phyloP scores from a whole-genome alignment of 2,113 vertebrate species.

The Saguinus imperator region DNA sequence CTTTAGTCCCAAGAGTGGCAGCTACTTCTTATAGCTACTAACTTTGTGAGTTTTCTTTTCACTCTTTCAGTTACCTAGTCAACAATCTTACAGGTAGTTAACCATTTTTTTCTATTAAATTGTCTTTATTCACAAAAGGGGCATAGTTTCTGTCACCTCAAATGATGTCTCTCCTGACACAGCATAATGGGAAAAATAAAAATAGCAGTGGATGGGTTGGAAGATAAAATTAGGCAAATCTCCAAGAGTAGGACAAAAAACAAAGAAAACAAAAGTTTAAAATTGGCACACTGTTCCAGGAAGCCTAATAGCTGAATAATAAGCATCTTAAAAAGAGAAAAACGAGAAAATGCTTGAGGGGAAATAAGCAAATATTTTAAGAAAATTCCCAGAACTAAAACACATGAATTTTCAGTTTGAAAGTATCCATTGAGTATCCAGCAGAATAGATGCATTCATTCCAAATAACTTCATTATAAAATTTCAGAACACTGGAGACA shows the following conservation, averaged over 20 bases:
- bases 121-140: neutral
- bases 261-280: neutral
- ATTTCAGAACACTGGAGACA: neutral
- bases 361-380: slow-evolving; percentile 14
- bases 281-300: neutral
- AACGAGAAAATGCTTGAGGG: neutral
- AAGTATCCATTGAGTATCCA: neutral
- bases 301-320: neutral
- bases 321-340: slow-evolving; percentile 21
- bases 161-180: neutral
- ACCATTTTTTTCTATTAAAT: neutral
- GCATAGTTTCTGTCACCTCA: neutral
- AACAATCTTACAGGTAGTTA: neutral
- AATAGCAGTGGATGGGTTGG: neutral
- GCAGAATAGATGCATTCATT: neutral
- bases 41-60: neutral
- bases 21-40: neutral
- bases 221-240: neutral
- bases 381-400: neutral
- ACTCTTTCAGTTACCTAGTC: neutral
- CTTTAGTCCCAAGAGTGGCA: neutral
- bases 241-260: neutral
- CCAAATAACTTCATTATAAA: slow-evolving; percentile 1
- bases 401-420: slow-evolving; percentile 6
- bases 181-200: neutral